Evolutionary conservation across 1,140 invertebrate species (phyloP).

Genomic region (Eumaeus atala): DNA sequence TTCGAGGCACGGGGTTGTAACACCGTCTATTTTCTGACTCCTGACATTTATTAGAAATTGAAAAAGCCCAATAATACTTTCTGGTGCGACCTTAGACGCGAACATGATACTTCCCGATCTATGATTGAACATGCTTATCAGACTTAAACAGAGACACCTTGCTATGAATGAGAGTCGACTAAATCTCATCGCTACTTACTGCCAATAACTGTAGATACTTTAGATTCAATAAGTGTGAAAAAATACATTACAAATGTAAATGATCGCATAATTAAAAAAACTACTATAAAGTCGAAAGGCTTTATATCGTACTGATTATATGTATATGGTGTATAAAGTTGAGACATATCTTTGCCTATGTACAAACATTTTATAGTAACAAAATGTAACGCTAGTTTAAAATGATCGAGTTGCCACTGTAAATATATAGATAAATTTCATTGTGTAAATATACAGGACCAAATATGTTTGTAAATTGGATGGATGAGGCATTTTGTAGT

Average conservation of each 20-base stretch:
- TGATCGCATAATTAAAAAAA: conserved; percentile 1
- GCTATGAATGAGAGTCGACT: too few species aligned
- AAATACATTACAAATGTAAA: neutral
- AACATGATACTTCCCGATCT: too few species aligned
- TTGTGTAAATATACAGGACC: conserved; percentile 66
- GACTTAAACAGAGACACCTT: too few species aligned
- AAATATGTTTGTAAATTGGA: conserved; percentile 43
- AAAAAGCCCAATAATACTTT: too few species aligned
- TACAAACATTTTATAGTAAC: conserved; percentile 2
- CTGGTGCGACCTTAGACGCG: too few species aligned
- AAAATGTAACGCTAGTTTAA: conserved; percentile 10
- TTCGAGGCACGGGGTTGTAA: too few species aligned
- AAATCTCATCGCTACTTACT: too few species aligned
- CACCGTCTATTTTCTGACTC: too few species aligned
- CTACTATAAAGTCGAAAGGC: neutral
- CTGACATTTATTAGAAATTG: too few species aligned
- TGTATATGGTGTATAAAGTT: neutral
- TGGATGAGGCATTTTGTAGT: conserved; percentile 34
- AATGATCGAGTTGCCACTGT: conserved; percentile 28
- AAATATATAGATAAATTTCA: conserved; percentile 63
- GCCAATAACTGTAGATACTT: too few species aligned
- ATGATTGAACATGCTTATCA: too few species aligned
- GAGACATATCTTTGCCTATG: neutral
- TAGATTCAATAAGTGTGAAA: too few species aligned
- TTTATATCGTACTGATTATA: neutral